phyloP scores from a whole-genome alignment of 2,888 invertebrate genomes.

The Junonia oenone region DNA sequence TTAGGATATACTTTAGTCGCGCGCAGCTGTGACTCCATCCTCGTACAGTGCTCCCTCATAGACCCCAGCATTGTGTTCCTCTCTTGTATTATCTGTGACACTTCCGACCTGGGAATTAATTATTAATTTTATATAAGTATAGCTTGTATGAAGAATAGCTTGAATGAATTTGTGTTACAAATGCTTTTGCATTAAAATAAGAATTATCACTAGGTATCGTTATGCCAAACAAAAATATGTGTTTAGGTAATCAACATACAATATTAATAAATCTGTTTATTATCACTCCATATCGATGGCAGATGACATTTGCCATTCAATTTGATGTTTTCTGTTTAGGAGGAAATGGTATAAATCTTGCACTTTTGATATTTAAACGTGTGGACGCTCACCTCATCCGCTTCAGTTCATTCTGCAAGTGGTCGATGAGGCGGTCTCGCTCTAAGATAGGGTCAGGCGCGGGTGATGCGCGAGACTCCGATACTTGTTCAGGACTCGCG shows the following conservation, averaged over 20 bases:
- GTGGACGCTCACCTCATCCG: conserved; percentile 76
- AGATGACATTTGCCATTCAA: too few species aligned
- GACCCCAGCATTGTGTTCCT: conserved; percentile 61
- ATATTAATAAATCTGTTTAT: too few species aligned
- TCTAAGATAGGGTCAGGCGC: conserved; percentile 74
- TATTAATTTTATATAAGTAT: neutral
- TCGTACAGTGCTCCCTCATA: conserved; percentile 62
- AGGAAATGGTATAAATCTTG: too few species aligned
- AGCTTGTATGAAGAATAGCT: neutral
- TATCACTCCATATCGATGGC: too few species aligned
- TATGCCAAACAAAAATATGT: too few species aligned
- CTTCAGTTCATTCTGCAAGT: conserved; percentile 87
- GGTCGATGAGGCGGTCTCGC: conserved; percentile 87
- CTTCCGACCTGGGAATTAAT: conserved; percentile 47
- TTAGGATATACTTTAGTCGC: conserved; percentile 57
- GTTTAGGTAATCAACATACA: too few species aligned
- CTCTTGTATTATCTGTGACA: conserved; percentile 62
- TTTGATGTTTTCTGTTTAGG: too few species aligned
- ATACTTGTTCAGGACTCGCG: conserved; percentile 52
- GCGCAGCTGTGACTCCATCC: conserved; percentile 58
- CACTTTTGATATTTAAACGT: too few species aligned
- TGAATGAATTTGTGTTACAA: neutral
- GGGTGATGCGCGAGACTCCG: conserved; percentile 52
- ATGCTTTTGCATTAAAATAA: too few species aligned
- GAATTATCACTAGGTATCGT: too few species aligned